phyloP scores from a whole-genome alignment of 2,888 invertebrate species.

The Anaspis maculata region DNA sequence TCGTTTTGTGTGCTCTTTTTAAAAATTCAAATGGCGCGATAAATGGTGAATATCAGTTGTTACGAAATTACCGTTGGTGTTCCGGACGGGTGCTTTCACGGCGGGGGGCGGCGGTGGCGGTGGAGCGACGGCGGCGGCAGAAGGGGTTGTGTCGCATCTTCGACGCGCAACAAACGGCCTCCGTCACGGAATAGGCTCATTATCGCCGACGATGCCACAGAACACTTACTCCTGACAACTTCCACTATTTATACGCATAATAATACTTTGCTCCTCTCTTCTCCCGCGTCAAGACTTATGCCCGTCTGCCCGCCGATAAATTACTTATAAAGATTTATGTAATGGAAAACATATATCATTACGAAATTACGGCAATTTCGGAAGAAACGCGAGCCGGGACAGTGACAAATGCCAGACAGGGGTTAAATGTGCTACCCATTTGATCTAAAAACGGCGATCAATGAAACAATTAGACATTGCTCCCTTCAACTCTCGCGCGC shows the following conservation, averaged over 20 bases:
- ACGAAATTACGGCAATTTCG: constrained; percentile 39
- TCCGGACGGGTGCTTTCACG: no score
- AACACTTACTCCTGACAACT: constrained; percentile 57
- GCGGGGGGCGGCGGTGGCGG: no score
- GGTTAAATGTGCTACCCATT: constrained; percentile 34
- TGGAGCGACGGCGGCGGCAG: no score
- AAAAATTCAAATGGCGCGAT: no score
- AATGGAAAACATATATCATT: constrained; percentile 42
- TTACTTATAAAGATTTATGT: constrained; percentile 41
- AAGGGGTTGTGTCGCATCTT: neutral
- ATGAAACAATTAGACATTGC: constrained; percentile 36
- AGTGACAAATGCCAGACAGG: constrained; percentile 40
- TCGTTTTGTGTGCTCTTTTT: no score
- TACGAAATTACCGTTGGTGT: no score
- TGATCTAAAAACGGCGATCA: constrained; percentile 39
- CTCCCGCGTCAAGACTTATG: constrained; percentile 26
- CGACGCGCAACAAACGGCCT: constrained; percentile 17
- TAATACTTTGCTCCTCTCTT: constrained; percentile 43
- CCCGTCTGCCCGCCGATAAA: constrained; percentile 36
- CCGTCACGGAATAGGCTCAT: constrained; percentile 35
- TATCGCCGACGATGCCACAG: constrained; percentile 34
- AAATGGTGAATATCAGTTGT: no score
- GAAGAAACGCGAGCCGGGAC: constrained; percentile 34
- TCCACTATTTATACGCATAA: constrained; percentile 59
- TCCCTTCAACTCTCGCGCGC: constrained; percentile 36